Percentiles rank a stretch among this genome's conserved stretches.
Conservation (phyloP, 1,140 invertebrate genomes). For the Drosophila tristis region DNA sequence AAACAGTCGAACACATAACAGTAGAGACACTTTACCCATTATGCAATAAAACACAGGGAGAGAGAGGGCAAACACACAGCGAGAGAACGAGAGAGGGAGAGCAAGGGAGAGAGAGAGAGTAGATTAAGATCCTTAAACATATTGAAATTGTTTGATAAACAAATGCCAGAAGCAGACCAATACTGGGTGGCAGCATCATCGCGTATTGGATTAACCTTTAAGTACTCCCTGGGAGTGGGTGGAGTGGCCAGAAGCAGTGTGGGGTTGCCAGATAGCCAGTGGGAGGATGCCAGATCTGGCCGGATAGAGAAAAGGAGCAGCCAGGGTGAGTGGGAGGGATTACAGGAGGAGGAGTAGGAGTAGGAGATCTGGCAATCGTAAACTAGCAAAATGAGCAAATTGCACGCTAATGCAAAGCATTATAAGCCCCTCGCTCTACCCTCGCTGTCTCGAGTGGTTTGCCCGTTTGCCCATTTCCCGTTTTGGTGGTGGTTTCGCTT, state of each 20-base stretch:
- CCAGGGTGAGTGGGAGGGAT: conserved; percentile 10
- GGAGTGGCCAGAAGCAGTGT: too few relatives aligned
- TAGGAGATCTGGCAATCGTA: conserved; percentile 13
- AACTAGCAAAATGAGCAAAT: conserved; percentile 76
- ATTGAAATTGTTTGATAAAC: conserved; percentile 83
- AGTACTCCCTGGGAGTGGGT: conserved; percentile 24
- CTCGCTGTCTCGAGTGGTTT: conserved; percentile 42
- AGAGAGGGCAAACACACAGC: neutral
- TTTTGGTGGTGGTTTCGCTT: conserved; percentile 36
- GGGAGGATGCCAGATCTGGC: too few relatives aligned
- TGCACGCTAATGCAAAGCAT: conserved; percentile 79
- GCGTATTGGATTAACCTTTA: conserved; percentile 57
- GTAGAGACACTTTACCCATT: conserved; percentile 69
- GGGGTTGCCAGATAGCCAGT: too few relatives aligned
- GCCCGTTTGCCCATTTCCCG: neutral
- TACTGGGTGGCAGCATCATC: neutral
- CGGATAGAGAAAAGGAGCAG: neutral
- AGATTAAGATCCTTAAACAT: conserved; percentile 68
- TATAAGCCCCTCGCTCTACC: conserved; percentile 34
- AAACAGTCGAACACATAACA: conserved; percentile 62
- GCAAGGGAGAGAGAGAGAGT: conserved; percentile 12
- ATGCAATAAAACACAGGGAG: conserved; percentile 72
- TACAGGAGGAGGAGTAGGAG: neutral
- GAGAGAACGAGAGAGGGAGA: conserved; percentile 5
- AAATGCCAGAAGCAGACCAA: conserved; percentile 59